A percentile compares a stretch with the other conserved stretches of the same genome.
These are phyloP conservation scores for Hiodon tergisus DNA, from an alignment of 2,113 vertebrate genomes.

Conservation along the genomic window DNA sequence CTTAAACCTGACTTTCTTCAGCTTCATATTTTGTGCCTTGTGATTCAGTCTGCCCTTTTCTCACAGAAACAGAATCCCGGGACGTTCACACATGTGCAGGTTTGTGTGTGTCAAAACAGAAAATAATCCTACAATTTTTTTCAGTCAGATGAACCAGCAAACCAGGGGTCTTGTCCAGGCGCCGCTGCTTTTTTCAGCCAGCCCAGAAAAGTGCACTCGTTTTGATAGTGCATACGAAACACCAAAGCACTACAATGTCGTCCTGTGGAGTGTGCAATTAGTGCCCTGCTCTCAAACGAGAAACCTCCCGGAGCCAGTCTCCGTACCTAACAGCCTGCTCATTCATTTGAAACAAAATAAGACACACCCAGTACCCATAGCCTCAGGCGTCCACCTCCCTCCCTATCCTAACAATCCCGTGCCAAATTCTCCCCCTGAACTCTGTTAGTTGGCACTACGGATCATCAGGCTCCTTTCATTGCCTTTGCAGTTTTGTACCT, in stretches of 20 bases:
- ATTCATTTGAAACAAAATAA: constrained; percentile 53
- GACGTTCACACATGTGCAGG: not conserved
- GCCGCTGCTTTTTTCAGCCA: no score
- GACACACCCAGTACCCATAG: constrained; percentile 41
- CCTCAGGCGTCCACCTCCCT: constrained; percentile 21
- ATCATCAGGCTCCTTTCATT: not conserved
- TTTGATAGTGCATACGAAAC: not conserved
- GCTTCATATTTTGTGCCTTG: constrained; percentile 15
- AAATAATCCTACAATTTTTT: not conserved
- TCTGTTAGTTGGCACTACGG: not conserved
- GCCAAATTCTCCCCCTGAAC: constrained; percentile 16
- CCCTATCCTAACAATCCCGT: constrained; percentile 21
- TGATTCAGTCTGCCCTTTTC: not conserved
- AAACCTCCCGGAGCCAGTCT: constrained; percentile 7
- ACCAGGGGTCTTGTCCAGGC: not conserved
- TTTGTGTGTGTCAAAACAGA: not conserved
- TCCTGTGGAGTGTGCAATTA: not conserved
- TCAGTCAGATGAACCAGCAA: not conserved
- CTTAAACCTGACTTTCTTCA: constrained; percentile 33
- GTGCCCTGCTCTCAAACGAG: constrained; percentile 1
- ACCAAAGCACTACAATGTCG: not conserved
- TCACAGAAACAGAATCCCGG: not conserved
- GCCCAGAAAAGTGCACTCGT: no score
- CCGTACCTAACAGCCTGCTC: constrained; percentile 37
- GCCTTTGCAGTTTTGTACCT: constrained; percentile 1